Evolutionary conservation across 1,140 invertebrate genomes (phyloP).

Genomic region (Nilaparvata lugens): DNA sequence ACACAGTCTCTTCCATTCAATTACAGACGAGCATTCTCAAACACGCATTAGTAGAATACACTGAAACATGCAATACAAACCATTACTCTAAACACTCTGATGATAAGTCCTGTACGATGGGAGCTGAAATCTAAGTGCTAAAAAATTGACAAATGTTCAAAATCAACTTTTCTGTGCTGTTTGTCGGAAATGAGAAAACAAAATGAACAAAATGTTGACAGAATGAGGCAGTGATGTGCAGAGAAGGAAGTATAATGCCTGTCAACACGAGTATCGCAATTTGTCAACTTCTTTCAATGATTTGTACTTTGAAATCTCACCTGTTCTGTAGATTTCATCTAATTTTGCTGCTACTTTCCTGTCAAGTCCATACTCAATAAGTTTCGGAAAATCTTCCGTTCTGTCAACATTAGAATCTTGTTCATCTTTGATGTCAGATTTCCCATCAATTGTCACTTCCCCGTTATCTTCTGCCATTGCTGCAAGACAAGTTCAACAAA

Average conservation of each 20-base stretch:
- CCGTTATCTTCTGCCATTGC: slow-evolving; percentile 87
- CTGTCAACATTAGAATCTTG: slow-evolving; percentile 41
- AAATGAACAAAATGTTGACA: no score
- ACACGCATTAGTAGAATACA: no score
- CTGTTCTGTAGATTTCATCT: slow-evolving; percentile 95
- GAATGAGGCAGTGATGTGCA: not conserved
- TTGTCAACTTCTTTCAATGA: not conserved
- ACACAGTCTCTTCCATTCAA: no score
- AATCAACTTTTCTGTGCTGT: no score
- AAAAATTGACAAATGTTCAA: no score
- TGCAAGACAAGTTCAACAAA: slow-evolving; percentile 35
- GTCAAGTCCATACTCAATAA: slow-evolving; percentile 89
- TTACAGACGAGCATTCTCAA: no score
- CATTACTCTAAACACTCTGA: no score
- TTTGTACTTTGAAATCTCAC: slow-evolving; percentile 32
- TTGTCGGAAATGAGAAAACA: no score
- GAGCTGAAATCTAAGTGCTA: no score
- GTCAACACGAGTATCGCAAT: not conserved
- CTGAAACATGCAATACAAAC: no score
- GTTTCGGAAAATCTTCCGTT: slow-evolving; percentile 78
- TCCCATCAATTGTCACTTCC: slow-evolving; percentile 59
- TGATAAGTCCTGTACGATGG: no score
- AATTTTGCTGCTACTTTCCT: slow-evolving; percentile 87
- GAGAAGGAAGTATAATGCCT: slow-evolving; percentile 10
- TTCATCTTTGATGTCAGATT: slow-evolving; percentile 54